A percentile compares a stretch with the other conserved stretches of the same genome.
These are phyloP conservation scores for Apodemia duryi DNA, from an alignment of 2,888 invertebrate species.

Conservation along the genomic window DNA sequence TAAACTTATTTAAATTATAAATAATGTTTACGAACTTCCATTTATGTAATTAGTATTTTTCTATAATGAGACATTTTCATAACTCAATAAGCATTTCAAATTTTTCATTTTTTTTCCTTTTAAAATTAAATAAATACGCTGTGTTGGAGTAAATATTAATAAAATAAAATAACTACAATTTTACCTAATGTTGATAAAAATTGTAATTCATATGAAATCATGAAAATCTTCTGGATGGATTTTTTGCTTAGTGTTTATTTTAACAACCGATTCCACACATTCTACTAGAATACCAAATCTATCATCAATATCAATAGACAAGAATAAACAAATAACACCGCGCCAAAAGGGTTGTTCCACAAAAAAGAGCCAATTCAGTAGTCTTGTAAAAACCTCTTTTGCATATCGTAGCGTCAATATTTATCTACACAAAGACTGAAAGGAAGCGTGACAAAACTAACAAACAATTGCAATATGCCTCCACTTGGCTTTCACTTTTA, in stretches of 20 bases:
- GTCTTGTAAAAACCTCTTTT: conserved; percentile 70
- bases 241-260: conserved; percentile 31
- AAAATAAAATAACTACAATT: too few relatives aligned
- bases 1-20: too few relatives aligned
- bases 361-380: conserved; percentile 73
- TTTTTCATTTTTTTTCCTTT: too few relatives aligned
- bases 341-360: conserved; percentile 65
- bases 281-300: conserved; percentile 36
- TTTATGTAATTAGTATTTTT: too few relatives aligned
- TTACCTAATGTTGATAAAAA: too few relatives aligned
- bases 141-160: too few relatives aligned
- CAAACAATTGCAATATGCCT: conserved; percentile 56
- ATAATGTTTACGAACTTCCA: too few relatives aligned
- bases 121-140: too few relatives aligned
- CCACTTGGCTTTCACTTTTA: conserved; percentile 74
- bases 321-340: conserved; percentile 49
- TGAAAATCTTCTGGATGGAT: too few relatives aligned
- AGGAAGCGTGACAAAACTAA: conserved; percentile 52
- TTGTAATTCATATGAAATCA: too few relatives aligned
- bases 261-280: conserved; percentile 44
- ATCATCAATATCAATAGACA: conserved; percentile 47
- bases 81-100: too few relatives aligned
- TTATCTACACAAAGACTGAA: conserved; percentile 58
- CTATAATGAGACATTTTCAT: too few relatives aligned
- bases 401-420: conserved; percentile 74